phyloP scores from a whole-genome alignment of 2,797 vertebrate genomes.

The Pseudochirops cupreus region DNA sequence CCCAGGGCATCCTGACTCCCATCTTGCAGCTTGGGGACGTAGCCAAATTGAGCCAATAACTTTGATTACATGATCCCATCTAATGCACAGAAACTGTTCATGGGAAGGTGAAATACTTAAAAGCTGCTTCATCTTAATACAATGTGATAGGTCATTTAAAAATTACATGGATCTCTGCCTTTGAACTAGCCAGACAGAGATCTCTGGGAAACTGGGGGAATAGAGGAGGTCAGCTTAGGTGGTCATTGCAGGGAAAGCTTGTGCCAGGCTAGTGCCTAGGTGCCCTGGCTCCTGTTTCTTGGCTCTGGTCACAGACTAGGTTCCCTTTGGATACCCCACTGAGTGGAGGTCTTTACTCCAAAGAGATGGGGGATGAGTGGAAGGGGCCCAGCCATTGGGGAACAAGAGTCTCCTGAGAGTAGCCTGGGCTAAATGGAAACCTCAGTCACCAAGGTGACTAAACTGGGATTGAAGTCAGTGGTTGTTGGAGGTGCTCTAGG shows the following conservation, averaged over 20 bases:
- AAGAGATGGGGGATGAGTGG: neutral
- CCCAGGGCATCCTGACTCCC: neutral
- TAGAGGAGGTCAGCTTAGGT: neutral
- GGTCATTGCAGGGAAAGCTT: neutral
- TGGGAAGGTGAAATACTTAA: neutral
- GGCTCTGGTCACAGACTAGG: neutral
- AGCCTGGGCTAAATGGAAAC: neutral
- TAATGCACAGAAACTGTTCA: neutral
- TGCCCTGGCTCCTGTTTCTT: neutral
- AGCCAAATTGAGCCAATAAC: neutral
- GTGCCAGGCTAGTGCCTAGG: neutral
- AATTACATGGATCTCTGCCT: neutral
- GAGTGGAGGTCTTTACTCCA: neutral
- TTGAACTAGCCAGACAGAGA: neutral
- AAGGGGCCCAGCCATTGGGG: neutral
- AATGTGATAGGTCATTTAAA: neutral
- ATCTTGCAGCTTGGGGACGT: neutral
- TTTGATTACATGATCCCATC: neutral
- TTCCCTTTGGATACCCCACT: neutral
- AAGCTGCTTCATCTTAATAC: neutral
- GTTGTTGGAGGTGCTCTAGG: neutral
- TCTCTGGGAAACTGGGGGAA: neutral
- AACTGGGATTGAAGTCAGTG: neutral
- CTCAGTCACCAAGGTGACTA: neutral
- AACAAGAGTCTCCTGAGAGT: neutral